Evolutionary conservation across 2,888 invertebrate species (phyloP), one percentile per base, ranked within the genome.

Genomic region (Epinotia brunnichana): DNA sequence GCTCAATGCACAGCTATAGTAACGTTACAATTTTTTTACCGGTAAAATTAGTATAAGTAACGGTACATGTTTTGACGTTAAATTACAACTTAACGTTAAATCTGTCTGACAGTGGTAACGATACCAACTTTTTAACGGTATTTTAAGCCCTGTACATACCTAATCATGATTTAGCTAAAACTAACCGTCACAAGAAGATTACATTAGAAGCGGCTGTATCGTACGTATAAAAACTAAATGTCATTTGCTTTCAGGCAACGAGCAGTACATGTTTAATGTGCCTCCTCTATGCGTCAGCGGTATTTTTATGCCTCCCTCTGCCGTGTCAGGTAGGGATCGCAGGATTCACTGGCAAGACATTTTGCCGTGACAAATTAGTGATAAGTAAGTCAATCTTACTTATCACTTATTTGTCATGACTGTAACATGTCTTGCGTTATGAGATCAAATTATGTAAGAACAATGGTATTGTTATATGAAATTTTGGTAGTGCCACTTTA

Each of bases 211-310:
- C 17, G 15, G 35, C 53, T 53, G 15, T 19, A 61, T 41, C 21
- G 7, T 19, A 4, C 21, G 41, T 39, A 51, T 44, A 72, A 72
- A 66, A 67, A 67, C 61, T 67, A 70, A 63, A 61, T 54, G 67
- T 61, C 67, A 67, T 67, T 54, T 53, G 70, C n/a, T 62, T 44
- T 57, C 57, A 61, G 67, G 67, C 54, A 67, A 69, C 41, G 48
- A 61, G 56, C 19, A 54, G 35, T 72, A 67, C 67, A 72, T 67
- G 56, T 72, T 72, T 72, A 67, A 72, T 72, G 71, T 61, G 41
- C 53, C 70, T 63, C 57, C 63, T 41, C 70, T 41, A 53, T 66
- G 70, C 70, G 64, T 70, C 64, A 66, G 70, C 64, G 53, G 64
- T 66, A 70, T 61, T 72, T 67, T 21, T 48, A 21, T 67, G 39